phyloP scores from a whole-genome alignment of 23 tunicate species.

The Corella eumyota region DNA sequence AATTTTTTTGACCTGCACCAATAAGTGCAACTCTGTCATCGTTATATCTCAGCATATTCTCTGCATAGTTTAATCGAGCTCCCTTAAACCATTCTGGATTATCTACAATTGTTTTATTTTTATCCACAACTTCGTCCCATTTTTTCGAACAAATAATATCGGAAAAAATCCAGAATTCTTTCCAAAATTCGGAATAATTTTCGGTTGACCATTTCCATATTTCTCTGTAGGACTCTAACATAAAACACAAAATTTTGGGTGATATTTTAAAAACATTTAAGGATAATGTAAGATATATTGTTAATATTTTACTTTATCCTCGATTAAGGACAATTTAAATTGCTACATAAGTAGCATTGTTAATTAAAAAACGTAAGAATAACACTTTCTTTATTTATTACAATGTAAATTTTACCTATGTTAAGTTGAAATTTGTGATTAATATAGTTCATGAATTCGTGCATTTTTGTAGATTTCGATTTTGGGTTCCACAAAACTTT shows the following conservation, averaged over 20 bases:
- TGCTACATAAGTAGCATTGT: no score
- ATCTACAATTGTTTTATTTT: constrained; percentile 16
- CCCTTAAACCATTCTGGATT: constrained; percentile 77
- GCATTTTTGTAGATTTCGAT: constrained; percentile 12
- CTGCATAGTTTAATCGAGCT: constrained; percentile 72
- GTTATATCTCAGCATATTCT: constrained; percentile 48
- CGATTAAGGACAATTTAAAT: no score
- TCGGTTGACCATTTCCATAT: constrained; percentile 77
- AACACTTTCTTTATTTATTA: no score
- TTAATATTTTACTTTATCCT: no score
- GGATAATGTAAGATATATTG: no score
- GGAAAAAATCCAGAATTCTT: constrained; percentile 35
- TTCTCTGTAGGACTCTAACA: constrained; percentile 53
- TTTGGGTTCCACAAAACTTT: constrained; percentile 29
- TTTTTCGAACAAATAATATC: constrained; percentile 20
- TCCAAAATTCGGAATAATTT: constrained; percentile 67
- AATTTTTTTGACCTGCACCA: constrained; percentile 48
- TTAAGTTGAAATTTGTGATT: constrained; percentile 11
- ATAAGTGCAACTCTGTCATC: constrained; percentile 55
- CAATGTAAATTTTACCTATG: constrained; percentile 27
- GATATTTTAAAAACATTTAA: no score
- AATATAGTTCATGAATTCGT: constrained; percentile 16
- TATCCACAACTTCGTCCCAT: constrained; percentile 51
- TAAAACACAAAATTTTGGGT: no score
- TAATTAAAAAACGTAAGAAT: not conserved